Conservation (phyloP, 2,797 vertebrate species). For the Bovichtus variegatus region DNA sequence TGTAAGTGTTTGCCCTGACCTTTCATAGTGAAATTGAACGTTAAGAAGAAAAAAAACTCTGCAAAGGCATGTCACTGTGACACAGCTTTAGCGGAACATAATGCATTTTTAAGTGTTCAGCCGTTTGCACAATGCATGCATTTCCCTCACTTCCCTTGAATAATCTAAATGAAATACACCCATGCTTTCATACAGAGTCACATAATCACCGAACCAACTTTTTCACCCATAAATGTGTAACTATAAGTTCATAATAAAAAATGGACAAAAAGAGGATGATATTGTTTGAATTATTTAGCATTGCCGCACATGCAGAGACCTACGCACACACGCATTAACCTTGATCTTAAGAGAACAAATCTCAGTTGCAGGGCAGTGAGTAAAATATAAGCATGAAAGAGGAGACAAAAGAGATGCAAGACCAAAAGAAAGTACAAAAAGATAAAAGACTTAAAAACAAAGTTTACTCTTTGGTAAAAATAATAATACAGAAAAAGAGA, state of each 20-base stretch:
- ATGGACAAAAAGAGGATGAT: neutral
- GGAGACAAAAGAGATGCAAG: constrained; percentile 11
- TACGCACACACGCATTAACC: neutral
- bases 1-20: constrained; percentile 56
- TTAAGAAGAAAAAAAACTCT: constrained; percentile 38
- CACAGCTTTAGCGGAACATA: constrained; percentile 20
- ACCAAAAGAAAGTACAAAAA: constrained; percentile 15
- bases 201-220: neutral
- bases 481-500: constrained; percentile 11
- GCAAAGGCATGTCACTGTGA: constrained; percentile 40
- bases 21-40: constrained; percentile 58
- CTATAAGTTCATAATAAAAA: constrained; percentile 15
- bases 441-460: constrained; percentile 8
- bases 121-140: neutral
- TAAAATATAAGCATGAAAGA: neutral
- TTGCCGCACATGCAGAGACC: neutral
- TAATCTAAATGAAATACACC: constrained; percentile 17
- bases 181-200: neutral
- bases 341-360: constrained; percentile 4
- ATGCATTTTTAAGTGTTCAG: constrained; percentile 37
- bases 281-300: neutral
- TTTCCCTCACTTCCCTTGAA: neutral
- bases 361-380: neutral
- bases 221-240: constrained; percentile 16
- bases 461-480: constrained; percentile 2